phyloP scores from a whole-genome alignment of 2,113 vertebrate genomes.

The Seriola rivoliana region DNA sequence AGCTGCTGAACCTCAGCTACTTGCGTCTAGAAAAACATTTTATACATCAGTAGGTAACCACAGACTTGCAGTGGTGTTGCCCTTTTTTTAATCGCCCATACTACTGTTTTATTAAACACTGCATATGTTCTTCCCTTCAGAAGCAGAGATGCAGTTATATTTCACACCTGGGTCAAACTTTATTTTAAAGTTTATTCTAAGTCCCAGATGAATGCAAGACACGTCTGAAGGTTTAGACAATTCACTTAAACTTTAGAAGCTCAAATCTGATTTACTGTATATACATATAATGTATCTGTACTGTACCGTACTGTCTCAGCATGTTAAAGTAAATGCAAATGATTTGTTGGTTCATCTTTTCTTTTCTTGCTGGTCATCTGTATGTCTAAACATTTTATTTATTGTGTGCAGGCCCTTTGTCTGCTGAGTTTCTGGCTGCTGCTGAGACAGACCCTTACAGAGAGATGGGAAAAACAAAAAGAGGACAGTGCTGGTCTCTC shows the following conservation, averaged over 20 bases:
- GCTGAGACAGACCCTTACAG: slow-evolving; percentile 94
- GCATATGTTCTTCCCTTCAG: background rate
- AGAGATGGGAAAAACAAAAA: slow-evolving; percentile 86
- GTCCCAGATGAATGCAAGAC: background rate
- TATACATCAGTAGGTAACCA: background rate
- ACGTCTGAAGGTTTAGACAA: slow-evolving; percentile 18
- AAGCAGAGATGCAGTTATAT: background rate
- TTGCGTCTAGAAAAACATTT: slow-evolving; percentile 23
- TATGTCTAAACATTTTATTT: slow-evolving; percentile 24
- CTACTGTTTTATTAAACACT: slow-evolving; percentile 12
- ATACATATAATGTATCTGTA: background rate
- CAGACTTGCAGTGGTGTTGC: background rate
- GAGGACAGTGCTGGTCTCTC: slow-evolving; percentile 87
- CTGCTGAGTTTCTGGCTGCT: slow-evolving; percentile 97
- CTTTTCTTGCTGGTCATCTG: background rate
- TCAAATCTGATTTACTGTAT: slow-evolving; percentile 29
- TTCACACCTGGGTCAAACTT: slow-evolving; percentile 20
- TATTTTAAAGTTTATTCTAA: slow-evolving; percentile 40
- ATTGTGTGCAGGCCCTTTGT: slow-evolving; percentile 89
- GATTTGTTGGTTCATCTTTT: background rate
- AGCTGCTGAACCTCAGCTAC: slow-evolving; percentile 23
- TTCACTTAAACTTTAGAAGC: slow-evolving; percentile 12
- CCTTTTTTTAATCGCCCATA: background rate
- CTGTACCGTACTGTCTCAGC: background rate
- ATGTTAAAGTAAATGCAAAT: slow-evolving; percentile 29